phyloP scores from a whole-genome alignment of 2,888 invertebrate species.

The Protula sp. region DNA sequence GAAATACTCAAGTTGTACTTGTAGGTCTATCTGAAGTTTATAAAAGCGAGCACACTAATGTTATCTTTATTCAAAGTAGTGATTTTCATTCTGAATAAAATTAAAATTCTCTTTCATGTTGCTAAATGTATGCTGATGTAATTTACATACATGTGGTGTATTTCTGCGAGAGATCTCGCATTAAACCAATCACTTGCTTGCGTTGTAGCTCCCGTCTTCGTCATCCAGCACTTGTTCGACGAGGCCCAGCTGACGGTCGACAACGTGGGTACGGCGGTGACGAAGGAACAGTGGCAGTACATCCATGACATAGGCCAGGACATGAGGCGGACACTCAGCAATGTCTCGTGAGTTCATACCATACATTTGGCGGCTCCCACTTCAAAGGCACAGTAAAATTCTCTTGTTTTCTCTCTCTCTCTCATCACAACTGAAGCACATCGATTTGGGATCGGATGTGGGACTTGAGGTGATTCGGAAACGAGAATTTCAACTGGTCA shows the following conservation, averaged over 20 bases:
- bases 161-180: too few species aligned
- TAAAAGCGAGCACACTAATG: too few species aligned
- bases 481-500: background rate
- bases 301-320: slow-evolving; percentile 86
- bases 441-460: background rate
- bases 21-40: too few species aligned
- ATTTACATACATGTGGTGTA: too few species aligned
- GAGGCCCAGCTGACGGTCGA: slow-evolving; percentile 90
- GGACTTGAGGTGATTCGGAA: too few species aligned
- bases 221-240: slow-evolving; percentile 92
- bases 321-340: slow-evolving; percentile 71
- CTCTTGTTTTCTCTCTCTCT: background rate
- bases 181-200: too few species aligned
- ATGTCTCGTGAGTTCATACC: slow-evolving; percentile 69
- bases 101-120: too few species aligned
- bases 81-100: too few species aligned
- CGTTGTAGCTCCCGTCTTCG: slow-evolving; percentile 73
- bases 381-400: background rate
- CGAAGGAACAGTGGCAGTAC: slow-evolving; percentile 87
- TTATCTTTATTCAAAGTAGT: too few species aligned
- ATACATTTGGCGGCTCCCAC: too few species aligned
- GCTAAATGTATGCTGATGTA: too few species aligned
- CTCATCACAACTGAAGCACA: background rate
- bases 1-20: too few species aligned
- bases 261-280: slow-evolving; percentile 82